A percentile compares a stretch with the other conserved stretches of the same genome.
phyloP scores from a whole-genome alignment of 2,113 vertebrate genomes.

The Bubalus kerabau region DNA sequence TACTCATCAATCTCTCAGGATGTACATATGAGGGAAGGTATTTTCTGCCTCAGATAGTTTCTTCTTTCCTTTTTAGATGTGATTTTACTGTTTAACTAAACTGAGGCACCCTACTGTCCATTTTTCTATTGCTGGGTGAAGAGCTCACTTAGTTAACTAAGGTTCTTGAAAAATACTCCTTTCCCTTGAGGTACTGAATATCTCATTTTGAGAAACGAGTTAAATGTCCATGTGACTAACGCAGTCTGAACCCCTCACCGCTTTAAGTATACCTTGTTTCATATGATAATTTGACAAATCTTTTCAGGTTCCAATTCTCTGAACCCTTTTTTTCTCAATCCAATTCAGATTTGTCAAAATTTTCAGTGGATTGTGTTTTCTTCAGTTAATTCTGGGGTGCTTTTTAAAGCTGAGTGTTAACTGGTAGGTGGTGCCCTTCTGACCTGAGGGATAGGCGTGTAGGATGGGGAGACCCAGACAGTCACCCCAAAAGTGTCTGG shows the following conservation, averaged over 20 bases:
- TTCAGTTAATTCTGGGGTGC: neutral
- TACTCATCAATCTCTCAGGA: conserved; percentile 42
- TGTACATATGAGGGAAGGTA: conserved; percentile 49
- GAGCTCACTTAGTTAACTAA: conserved; percentile 48
- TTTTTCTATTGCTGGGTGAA: conserved; percentile 19
- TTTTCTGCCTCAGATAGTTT: conserved; percentile 49
- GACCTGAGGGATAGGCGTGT: neutral
- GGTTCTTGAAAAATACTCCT: conserved; percentile 51
- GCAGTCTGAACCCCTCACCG: neutral
- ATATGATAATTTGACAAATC: neutral
- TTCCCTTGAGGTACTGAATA: neutral
- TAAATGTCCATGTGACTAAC: neutral
- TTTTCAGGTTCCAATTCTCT: neutral
- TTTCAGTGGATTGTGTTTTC: neutral
- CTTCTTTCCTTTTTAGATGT: conserved; percentile 52
- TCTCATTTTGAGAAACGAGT: conserved; percentile 13
- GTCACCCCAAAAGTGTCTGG: neutral
- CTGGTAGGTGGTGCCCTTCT: neutral
- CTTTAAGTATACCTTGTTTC: neutral
- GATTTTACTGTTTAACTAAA: conserved; percentile 69
- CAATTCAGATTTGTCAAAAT: neutral
- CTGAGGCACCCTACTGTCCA: conserved; percentile 15
- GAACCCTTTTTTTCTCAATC: neutral
- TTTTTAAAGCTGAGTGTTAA: neutral
- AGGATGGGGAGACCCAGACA: neutral